Evolutionary conservation across 2,888 invertebrate species (phyloP).

Genomic region (Chironomus riparius): DNA sequence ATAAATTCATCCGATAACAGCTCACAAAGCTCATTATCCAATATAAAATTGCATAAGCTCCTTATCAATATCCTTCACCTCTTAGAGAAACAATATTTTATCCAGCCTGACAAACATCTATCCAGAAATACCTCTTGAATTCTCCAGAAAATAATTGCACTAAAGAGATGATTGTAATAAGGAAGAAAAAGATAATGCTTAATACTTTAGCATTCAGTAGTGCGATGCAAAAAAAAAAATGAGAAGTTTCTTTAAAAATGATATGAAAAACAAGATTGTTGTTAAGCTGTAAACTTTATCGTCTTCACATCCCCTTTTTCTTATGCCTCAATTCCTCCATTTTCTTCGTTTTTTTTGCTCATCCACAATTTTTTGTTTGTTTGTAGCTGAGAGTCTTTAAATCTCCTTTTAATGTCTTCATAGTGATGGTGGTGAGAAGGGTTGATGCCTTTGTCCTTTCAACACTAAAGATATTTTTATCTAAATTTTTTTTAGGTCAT

Average conservation of each 20-base stretch:
- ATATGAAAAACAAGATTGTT: conserved; percentile 14
- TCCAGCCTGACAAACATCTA: no score
- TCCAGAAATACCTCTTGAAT: no score
- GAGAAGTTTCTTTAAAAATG: neutral
- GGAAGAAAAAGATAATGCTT: neutral
- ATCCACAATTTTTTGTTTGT: neutral
- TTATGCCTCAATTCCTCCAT: neutral
- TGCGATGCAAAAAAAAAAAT: conserved; percentile 13
- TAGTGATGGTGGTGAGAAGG: neutral
- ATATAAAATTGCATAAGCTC: no score
- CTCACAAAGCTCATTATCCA: no score
- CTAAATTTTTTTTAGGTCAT: no score
- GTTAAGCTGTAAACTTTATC: conserved; percentile 19
- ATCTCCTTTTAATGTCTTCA: neutral
- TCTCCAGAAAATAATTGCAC: neutral
- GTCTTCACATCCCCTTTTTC: neutral
- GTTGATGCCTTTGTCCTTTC: neutral
- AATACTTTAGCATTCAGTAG: conserved; percentile 15
- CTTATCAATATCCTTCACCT: no score
- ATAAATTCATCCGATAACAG: no score
- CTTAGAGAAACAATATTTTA: no score
- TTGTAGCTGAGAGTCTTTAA: neutral
- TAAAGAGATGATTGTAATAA: conserved; percentile 8
- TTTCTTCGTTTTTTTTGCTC: neutral
- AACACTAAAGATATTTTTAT: neutral